Evolutionary conservation across 2,797 vertebrate species (phyloP).

Genomic region (Sebastolobus altivelis): DNA sequence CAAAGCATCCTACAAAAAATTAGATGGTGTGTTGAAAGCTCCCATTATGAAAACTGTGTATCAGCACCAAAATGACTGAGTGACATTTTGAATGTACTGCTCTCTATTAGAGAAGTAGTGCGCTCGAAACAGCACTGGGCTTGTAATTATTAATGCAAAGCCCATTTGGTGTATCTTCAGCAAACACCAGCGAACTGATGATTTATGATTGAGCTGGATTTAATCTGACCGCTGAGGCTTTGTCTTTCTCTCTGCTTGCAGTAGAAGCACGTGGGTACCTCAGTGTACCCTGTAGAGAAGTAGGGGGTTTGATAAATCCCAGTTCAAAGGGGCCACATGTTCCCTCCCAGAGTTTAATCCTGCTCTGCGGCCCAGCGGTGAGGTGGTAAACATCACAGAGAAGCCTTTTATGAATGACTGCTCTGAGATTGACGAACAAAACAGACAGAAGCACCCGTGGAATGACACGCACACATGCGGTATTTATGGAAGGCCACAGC

Average conservation of each 20-base stretch:
- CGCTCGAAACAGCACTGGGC: neutral
- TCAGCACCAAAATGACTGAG: neutral
- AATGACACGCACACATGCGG: constrained; percentile 13
- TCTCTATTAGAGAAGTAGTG: neutral
- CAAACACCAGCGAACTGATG: neutral
- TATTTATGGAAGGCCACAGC: constrained; percentile 32
- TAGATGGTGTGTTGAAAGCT: neutral
- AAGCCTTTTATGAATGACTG: constrained; percentile 50
- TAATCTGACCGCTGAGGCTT: constrained; percentile 12
- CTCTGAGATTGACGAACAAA: constrained; percentile 29
- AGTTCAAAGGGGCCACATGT: constrained; percentile 70
- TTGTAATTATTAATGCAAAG: neutral
- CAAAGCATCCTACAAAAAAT: neutral
- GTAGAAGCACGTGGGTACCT: constrained; percentile 23
- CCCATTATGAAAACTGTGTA: neutral
- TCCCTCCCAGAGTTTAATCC: constrained; percentile 70
- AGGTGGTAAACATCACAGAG: constrained; percentile 52
- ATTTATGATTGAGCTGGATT: constrained; percentile 28
- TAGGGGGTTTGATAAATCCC: constrained; percentile 40
- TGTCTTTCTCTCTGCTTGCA: constrained; percentile 29
- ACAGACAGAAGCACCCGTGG: constrained; percentile 12
- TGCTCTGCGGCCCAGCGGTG: constrained; percentile 43
- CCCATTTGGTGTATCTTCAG: constrained; percentile 19
- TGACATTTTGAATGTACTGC: neutral
- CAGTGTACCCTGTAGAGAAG: constrained; percentile 21